Percentiles rank a stretch among this genome's conserved stretches.
Conservation (phyloP, 2,113 vertebrate genomes). For the Polypterus senegalus region DNA sequence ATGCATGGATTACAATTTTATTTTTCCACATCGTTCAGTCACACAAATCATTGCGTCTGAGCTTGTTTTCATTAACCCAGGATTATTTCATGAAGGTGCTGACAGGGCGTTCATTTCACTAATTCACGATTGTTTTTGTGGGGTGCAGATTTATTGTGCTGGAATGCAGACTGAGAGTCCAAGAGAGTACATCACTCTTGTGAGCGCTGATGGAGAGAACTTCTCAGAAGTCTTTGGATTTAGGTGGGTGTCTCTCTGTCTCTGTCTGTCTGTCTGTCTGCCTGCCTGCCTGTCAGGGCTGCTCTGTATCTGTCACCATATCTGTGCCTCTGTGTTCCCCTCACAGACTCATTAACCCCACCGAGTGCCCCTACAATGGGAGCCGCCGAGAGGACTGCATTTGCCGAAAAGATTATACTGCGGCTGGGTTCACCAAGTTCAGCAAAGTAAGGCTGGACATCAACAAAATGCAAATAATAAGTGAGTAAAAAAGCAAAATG, state of each 20-base stretch:
- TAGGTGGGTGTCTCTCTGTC: constrained; percentile 51
- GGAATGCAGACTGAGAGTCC: constrained; percentile 79
- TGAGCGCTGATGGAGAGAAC: constrained; percentile 72
- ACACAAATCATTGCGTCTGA: too few species aligned
- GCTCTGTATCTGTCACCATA: constrained; percentile 22
- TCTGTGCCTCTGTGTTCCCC: too few species aligned
- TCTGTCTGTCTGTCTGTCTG: background rate
- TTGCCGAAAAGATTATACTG: constrained; percentile 79
- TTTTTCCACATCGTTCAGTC: too few species aligned
- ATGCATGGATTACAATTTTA: too few species aligned
- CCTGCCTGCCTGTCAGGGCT: background rate
- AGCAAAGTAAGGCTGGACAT: constrained; percentile 84
- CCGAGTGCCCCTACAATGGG: constrained; percentile 80
- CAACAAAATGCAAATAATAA: constrained; percentile 80
- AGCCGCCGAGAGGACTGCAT: constrained; percentile 77
- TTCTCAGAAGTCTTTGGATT: constrained; percentile 92
- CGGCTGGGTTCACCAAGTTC: constrained; percentile 80
- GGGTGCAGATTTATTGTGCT: constrained; percentile 75
- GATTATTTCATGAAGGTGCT: too few species aligned
- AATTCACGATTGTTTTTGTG: constrained; percentile 1
- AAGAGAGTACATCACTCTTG: constrained; percentile 77
- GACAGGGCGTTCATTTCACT: background rate
- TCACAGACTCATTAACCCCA: constrained; percentile 78
- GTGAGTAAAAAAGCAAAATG: constrained; percentile 50
- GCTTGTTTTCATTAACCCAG: too few species aligned